These are phyloP conservation scores for Drosophila yooni DNA, from an alignment of 2,888 invertebrate genomes.

Conservation along the genomic window DNA sequence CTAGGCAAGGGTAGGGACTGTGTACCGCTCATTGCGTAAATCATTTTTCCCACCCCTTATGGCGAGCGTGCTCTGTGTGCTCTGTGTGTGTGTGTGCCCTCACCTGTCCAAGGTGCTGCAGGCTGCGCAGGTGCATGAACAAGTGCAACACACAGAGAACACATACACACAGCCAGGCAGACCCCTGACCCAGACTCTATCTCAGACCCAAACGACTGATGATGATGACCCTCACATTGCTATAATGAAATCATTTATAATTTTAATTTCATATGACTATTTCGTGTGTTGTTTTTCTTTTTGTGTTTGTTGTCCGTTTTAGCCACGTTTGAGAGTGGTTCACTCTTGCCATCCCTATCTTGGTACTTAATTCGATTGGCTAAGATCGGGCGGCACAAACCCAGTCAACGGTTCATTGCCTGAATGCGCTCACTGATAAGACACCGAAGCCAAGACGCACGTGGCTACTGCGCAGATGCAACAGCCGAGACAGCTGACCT, in stretches of 20 bases:
- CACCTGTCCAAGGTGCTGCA: slow-evolving; percentile 60
- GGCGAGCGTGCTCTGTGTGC: slow-evolving; percentile 6
- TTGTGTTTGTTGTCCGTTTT: slow-evolving; percentile 11
- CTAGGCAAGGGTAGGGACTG: slow-evolving; percentile 12
- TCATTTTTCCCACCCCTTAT: slow-evolving; percentile 76
- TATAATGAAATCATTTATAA: slow-evolving; percentile 78
- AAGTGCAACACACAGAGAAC: slow-evolving; percentile 18
- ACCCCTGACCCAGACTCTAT: slow-evolving; percentile 41
- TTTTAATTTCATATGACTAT: slow-evolving; percentile 50
- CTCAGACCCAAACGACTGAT: slow-evolving; percentile 14
- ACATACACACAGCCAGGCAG: neutral
- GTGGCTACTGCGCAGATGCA: slow-evolving; percentile 48
- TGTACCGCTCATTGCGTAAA: slow-evolving; percentile 63
- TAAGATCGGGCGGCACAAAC: slow-evolving; percentile 2
- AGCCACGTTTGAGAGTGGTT: slow-evolving; percentile 36
- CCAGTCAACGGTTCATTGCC: slow-evolving; percentile 15
- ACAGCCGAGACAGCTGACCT: slow-evolving; percentile 1
- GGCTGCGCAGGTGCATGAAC: slow-evolving; percentile 56
- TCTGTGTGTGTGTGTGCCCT: slow-evolving; percentile 24
- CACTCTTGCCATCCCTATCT: slow-evolving; percentile 7
- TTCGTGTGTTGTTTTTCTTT: slow-evolving; percentile 21
- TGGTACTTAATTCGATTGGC: slow-evolving; percentile 19
- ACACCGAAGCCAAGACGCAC: slow-evolving; percentile 20
- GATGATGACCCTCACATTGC: slow-evolving; percentile 62
- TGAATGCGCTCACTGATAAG: slow-evolving; percentile 36